phyloP scores from a whole-genome alignment of 2,113 vertebrate genomes.

The Macrotus californicus region DNA sequence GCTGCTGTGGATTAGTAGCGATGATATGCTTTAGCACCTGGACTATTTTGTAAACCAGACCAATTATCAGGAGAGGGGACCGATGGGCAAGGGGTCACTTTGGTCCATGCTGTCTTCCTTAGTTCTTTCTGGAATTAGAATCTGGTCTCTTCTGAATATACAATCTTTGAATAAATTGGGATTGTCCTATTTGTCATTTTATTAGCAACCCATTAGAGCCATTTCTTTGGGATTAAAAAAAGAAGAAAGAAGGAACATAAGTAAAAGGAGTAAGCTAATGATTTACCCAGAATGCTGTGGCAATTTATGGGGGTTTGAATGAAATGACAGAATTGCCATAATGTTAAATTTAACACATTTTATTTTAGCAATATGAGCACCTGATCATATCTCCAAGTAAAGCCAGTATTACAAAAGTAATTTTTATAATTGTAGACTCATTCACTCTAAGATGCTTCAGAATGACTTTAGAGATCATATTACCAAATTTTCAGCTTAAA shows the following conservation, averaged over 20 bases:
- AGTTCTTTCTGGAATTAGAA: neutral
- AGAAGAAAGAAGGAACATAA: neutral
- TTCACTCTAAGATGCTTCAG: neutral
- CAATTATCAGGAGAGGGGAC: neutral
- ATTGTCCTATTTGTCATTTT: neutral
- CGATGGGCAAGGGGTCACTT: rapidly evolving
- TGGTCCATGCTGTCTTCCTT: neutral
- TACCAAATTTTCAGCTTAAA: neutral
- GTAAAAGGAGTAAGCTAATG: neutral
- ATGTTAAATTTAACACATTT: neutral
- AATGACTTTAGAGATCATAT: neutral
- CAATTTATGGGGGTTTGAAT: neutral
- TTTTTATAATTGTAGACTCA: neutral
- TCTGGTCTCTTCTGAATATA: neutral
- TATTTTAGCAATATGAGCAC: constrained; percentile 18
- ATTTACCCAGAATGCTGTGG: neutral
- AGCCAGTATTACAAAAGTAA: neutral
- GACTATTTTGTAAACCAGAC: neutral
- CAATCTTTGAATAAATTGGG: neutral
- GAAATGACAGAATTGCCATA: neutral
- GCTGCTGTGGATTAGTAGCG: rapidly evolving
- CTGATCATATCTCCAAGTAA: neutral
- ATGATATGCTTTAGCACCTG: neutral
- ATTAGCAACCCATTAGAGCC: neutral
- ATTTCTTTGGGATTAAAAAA: constrained; percentile 25